These are phyloP conservation scores for Apodemia mormo DNA, from an alignment of 2,888 invertebrate species.

Conservation along the genomic window DNA sequence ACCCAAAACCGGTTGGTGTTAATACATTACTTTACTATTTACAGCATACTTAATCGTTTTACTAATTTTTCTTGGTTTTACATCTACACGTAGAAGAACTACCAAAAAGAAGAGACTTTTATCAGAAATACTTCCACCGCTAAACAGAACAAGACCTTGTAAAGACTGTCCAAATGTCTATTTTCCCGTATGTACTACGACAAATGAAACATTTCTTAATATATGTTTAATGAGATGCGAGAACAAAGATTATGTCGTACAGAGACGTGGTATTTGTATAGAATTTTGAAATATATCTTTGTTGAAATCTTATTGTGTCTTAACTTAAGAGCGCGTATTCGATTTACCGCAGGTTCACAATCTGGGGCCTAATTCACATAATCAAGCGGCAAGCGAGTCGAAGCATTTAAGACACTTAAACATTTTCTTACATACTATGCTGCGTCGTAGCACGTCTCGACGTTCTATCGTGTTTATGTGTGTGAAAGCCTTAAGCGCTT, in stretches of 20 bases:
- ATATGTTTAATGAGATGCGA: conserved; percentile 42
- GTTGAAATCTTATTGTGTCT: too few species aligned
- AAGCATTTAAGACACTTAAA: too few species aligned
- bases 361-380: too few species aligned
- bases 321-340: too few species aligned
- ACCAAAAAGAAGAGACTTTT: conserved; percentile 17
- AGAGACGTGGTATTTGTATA: conserved; percentile 42
- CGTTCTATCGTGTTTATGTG: too few species aligned
- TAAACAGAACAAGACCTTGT: conserved; percentile 36
- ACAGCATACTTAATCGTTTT: background rate
- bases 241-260: conserved; percentile 26
- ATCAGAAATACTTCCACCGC: conserved; percentile 30
- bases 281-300: conserved; percentile 32
- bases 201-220: conserved; percentile 43
- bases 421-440: too few species aligned
- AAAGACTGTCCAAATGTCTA: conserved; percentile 43
- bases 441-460: too few species aligned
- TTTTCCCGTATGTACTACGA: conserved; percentile 45
- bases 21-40: background rate
- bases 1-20: too few species aligned
- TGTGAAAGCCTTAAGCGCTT: too few species aligned
- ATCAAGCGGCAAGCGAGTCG: too few species aligned
- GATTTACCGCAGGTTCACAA: too few species aligned
- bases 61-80: background rate
- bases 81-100: background rate